phyloP scores from a whole-genome alignment of 2,113 vertebrate genomes.

The Leucoraja erinaceus region DNA sequence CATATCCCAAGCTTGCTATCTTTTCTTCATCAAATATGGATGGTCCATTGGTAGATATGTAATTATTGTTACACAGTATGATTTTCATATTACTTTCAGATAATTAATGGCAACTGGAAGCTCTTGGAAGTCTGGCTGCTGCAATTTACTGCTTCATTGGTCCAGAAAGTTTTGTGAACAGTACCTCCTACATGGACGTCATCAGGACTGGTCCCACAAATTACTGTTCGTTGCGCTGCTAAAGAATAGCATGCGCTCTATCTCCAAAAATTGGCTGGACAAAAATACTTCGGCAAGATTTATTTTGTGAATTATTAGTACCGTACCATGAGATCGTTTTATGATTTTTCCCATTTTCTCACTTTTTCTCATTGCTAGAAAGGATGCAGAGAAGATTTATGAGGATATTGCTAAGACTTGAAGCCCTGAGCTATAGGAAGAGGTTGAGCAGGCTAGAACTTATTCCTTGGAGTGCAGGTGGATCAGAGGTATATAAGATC shows the following conservation, averaged over 20 bases:
- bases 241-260: background rate
- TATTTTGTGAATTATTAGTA: background rate
- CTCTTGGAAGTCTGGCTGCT: background rate
- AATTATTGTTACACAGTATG: background rate
- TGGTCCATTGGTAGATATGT: background rate
- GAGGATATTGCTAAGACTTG: too few species aligned
- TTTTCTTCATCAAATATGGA: background rate
- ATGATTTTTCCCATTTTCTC: background rate
- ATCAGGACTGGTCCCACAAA: background rate
- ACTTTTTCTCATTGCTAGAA: too few species aligned
- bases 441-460: too few species aligned
- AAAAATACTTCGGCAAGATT: background rate
- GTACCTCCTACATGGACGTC: background rate
- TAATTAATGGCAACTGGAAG: background rate
- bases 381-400: too few species aligned
- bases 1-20: background rate
- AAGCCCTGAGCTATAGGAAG: too few species aligned
- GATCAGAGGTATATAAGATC: too few species aligned
- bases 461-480: too few species aligned
- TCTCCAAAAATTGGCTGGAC: background rate
- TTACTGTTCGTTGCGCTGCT: background rate
- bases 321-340: background rate
- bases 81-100: background rate
- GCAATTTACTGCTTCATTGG: conserved; percentile 8
- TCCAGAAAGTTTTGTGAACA: background rate